Conservation (phyloP, 2,797 vertebrate genomes). For the Brotogeris chrysoptera region DNA sequence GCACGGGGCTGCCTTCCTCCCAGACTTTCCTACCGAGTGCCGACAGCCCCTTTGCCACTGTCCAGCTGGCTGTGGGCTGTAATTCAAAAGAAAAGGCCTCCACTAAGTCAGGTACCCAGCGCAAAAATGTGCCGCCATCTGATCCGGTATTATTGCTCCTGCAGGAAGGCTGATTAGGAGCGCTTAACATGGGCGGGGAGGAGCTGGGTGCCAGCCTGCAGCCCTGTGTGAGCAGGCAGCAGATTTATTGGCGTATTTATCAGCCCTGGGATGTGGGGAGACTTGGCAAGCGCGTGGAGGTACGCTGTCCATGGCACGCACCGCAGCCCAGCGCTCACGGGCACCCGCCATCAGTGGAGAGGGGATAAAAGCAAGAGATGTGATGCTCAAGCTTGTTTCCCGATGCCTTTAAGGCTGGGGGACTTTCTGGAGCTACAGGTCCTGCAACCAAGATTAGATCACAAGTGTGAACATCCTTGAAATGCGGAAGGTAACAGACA, state of each 20-base stretch:
- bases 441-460: neutral
- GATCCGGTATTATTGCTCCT: constrained; percentile 35
- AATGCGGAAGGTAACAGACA: neutral
- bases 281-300: neutral
- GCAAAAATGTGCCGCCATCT: neutral
- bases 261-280: neutral
- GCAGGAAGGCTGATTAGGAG: constrained; percentile 76
- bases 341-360: neutral
- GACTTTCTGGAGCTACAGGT: neutral
- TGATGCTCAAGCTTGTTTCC: neutral
- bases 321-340: neutral
- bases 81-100: constrained; percentile 51
- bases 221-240: neutral
- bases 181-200: neutral
- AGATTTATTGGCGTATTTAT: neutral
- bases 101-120: neutral
- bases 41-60: constrained; percentile 51
- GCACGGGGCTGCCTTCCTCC: constrained; percentile 76
- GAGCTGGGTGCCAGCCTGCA: constrained; percentile 43
- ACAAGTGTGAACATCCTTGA: neutral
- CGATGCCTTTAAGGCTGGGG: neutral
- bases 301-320: neutral
- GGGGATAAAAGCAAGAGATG: neutral
- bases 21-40: constrained; percentile 70
- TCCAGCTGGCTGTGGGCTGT: constrained; percentile 3